Evolutionary conservation across 2,113 vertebrate genomes (phyloP), one percentile per base, ranked within the genome.

Genomic region (Pagrus major): DNA sequence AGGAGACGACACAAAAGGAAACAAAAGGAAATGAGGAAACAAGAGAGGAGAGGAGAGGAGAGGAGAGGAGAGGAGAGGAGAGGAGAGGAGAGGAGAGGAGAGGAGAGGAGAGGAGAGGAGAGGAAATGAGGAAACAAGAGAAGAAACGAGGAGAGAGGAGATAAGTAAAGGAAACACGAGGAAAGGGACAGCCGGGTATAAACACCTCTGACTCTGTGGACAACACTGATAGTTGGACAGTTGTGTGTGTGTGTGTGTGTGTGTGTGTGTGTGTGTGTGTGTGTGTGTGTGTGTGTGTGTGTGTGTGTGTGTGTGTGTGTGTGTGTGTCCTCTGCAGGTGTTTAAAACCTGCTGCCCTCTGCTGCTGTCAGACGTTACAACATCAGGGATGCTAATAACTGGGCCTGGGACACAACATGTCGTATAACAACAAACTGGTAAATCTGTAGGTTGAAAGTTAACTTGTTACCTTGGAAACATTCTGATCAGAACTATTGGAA

Each of bases 271-370:
- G 37, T 3, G 6, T 2, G 2, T n/a, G 23, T 58, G 7, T 25
- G 41, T 71, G 68, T 56, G 29, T 61, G 65, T 51, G 25, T 27
- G 37, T 3, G 6, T 16, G 18, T 1, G 6, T 12, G 4, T 39
- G 44, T 61, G 55, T 33, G 61, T 56, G 49, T 58, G 23, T 58
- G 7, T 25, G 41, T 71, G 68, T 56, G 29, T 61, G 65, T 51
- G 25, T 27, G 37, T 3, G 6, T 2, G 2, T n/a, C 5, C 21
- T 49, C 31, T 65, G 68, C 51, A 77, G 72, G 78, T 69, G 6
- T 67, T 37, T 55, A 14, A 68, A 3, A 29, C 16, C 15, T 73
- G 54, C 86, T 77, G 88, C 88, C 82, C 72, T 71, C 85, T 84
- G 70, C 64, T 87, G 85, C 23, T 39, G 18, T 27, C 3, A 42